These are phyloP conservation scores for Palloptera scutellata DNA, from an alignment of 2,888 invertebrate genomes.

Conservation along the genomic window DNA sequence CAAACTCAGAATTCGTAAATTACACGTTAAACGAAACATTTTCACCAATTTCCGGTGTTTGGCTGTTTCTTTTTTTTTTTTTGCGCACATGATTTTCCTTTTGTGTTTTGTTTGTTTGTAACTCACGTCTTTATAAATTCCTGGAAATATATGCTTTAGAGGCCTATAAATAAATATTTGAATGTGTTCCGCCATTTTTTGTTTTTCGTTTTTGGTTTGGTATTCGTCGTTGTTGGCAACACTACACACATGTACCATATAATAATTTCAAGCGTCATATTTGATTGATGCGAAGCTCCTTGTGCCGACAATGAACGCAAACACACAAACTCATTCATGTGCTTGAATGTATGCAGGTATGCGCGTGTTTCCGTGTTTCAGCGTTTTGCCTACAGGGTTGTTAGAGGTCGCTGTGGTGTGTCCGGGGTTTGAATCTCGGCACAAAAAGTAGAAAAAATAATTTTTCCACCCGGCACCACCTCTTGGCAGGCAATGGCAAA, in stretches of 20 bases:
- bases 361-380: no score
- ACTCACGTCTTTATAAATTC: conserved; percentile 10
- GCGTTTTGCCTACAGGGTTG: no score
- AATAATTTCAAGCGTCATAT: conserved; percentile 1
- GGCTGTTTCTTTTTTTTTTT: background rate
- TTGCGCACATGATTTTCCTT: background rate
- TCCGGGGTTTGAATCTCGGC: no score
- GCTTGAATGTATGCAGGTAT: no score
- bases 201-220: background rate
- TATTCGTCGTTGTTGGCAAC: background rate
- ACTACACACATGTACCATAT: background rate
- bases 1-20: conserved; percentile 16
- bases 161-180: conserved; percentile 25
- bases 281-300: conserved; percentile 6
- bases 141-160: conserved; percentile 11
- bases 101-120: background rate
- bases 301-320: background rate
- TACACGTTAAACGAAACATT: conserved; percentile 27
- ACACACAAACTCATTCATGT: background rate
- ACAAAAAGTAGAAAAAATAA: no score
- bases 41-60: conserved; percentile 16
- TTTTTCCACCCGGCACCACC: no score
- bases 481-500: no score
- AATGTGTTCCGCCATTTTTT: conserved; percentile 9
- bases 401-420: no score